A percentile compares a stretch with the other conserved stretches of the same genome.
Evolutionary conservation across 1,140 invertebrate species (phyloP).

Genomic region (Pristionchus pacificus): DNA sequence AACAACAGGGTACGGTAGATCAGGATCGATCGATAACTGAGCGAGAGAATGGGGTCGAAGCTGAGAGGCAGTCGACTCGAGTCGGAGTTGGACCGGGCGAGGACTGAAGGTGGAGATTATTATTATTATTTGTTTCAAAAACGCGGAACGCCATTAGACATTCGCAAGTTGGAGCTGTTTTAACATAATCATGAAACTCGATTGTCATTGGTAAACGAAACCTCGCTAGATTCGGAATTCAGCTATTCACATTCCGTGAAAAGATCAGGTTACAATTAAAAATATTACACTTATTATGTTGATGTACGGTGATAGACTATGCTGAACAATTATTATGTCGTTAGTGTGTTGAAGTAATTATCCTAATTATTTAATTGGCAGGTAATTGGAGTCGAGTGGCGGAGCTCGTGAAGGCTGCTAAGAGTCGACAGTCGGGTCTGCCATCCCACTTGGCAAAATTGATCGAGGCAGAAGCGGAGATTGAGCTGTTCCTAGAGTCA

Average conservation of each 20-base stretch:
- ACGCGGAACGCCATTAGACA: too few relatives aligned
- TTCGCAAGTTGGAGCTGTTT: too few relatives aligned
- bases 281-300: too few relatives aligned
- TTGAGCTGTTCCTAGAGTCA: constrained; percentile 32
- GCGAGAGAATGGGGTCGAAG: constrained; percentile 24
- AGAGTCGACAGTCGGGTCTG: constrained; percentile 30
- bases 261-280: too few relatives aligned
- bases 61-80: constrained; percentile 37
- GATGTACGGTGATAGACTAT: too few relatives aligned
- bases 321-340: too few relatives aligned
- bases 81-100: constrained; percentile 31
- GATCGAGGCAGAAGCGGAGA: constrained; percentile 26
- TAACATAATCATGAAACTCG: too few relatives aligned
- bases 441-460: constrained; percentile 21
- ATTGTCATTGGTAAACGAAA: too few relatives aligned
- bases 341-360: too few relatives aligned
- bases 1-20: too few relatives aligned
- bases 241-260: not conserved
- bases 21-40: too few relatives aligned
- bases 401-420: constrained; percentile 22
- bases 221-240: not conserved
- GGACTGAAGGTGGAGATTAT: constrained; percentile 17
- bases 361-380: constrained; percentile 15
- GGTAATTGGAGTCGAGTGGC: constrained; percentile 32
- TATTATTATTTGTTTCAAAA: too few relatives aligned